Percentiles rank a stretch among this genome's conserved stretches.
These are phyloP conservation scores for Notechis scutatus DNA, from an alignment of 2,113 vertebrate species.

Conservation along the genomic window DNA sequence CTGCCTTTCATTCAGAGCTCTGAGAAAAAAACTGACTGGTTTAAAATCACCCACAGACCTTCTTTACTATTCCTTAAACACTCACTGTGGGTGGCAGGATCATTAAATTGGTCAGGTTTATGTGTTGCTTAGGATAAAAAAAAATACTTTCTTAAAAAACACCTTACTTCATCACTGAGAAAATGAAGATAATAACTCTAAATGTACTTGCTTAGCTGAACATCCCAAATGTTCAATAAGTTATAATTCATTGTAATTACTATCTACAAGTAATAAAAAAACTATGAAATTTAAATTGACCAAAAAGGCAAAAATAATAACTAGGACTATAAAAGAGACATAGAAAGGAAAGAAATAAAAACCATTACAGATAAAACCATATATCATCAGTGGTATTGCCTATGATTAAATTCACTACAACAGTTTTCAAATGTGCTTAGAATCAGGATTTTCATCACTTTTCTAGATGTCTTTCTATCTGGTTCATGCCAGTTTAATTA, in stretches of 20 bases:
- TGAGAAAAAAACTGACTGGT: not conserved
- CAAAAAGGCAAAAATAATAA: not conserved
- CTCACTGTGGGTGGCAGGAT: not conserved
- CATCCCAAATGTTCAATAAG: not conserved
- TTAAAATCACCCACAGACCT: not conserved
- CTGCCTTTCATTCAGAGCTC: not conserved
- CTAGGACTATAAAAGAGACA: not conserved
- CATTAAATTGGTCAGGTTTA: not conserved
- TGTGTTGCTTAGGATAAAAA: not conserved
- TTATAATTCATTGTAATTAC: not conserved
- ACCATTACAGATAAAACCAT: not conserved
- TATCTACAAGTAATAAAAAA: not conserved
- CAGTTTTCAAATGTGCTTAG: not conserved
- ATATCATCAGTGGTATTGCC: not conserved
- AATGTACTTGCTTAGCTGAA: not conserved
- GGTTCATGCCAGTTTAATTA: not conserved
- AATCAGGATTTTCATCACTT: not conserved
- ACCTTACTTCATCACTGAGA: not conserved
- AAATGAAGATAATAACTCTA: not conserved
- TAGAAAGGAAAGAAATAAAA: not conserved
- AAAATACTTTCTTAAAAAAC: not conserved
- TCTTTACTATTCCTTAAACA: not conserved
- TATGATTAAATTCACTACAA: not conserved
- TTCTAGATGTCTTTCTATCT: not conserved
- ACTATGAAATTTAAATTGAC: not conserved